Evolutionary conservation across 1,140 invertebrate species (phyloP), one percentile per base, ranked within the genome.

Genomic region (Drosophila novamexicana): DNA sequence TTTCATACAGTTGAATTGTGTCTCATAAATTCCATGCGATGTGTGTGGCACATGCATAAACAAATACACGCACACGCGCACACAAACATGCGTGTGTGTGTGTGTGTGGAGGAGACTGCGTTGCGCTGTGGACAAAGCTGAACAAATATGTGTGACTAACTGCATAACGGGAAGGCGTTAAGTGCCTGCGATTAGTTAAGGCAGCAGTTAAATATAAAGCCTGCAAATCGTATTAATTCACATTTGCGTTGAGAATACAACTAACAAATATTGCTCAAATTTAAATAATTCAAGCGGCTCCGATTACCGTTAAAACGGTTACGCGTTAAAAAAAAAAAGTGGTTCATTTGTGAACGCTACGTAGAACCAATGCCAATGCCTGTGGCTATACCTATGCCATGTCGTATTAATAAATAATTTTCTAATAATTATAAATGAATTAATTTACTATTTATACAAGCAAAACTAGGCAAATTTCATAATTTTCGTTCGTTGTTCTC

Each of bases 21-120:
- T 76, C 75, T 68, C 71, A 78, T 73, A 76, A 77, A 80, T 85
- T 81, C 49, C 39, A 57, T 44, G 39, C 16, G 16, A 16, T 18
- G 39, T 53, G 18, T 16, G 61, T 50, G 54, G 34, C 42, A 29
- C 16, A 61, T 16, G 22, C 22, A 29, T 29, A 29, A 29, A 29
- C 32, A 45, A 1, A 14, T 10, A 42, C 1, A 12, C 5, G 34
- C 8, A 6, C 2, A 45, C 7, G 12, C 16, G 6, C 32, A 8
- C 22, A 22, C 16, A 10, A 16, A 8, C 39, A 56, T 45, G 16
- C 42, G 18, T 56, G 18, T 1, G 1, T 18, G 18, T 56, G 36
- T 39, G 10, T 49, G 50, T 37, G 7, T 53, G 14, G 10, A 50
- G 34, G 32, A 44, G 12, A 16, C 18, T 39, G 59, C 59, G 32